Evolutionary conservation across 2,113 vertebrate species (phyloP), one percentile per base, ranked within the genome.

Genomic region (Tonatia bakeri): DNA sequence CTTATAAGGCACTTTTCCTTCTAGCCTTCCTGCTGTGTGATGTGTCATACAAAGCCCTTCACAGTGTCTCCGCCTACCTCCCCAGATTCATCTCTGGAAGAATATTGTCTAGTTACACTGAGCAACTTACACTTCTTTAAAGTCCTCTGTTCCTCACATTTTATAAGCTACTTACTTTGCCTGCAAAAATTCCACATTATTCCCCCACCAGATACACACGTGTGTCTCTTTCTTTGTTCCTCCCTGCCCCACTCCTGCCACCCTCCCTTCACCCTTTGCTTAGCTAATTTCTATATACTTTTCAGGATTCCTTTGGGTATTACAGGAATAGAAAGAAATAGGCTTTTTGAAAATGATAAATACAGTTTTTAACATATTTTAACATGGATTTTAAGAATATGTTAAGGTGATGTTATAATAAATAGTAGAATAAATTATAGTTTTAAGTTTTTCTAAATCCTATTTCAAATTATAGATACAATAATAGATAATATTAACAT

Each of bases 331-430:
- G 26, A 43, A 91, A 65, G 26, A 85, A 70, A 61, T 26, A 31
- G 0, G 4, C 33, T 54, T 81, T 87, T n/a, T 59, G 15, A 65
- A 22, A 47, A 70, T 75, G 24, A 43, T 83, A 79, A 87, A 61
- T 73, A 87, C 36, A 56, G 3, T 96, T 84, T 79, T 93, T 26
- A 50, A 89, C 15, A 83, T 61, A 50, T 67, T 90, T 95, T 82
- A 77, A 79, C 77, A 70, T 43, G n/a, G 19, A 65, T 85, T 91
- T 92, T 43, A 92, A 72, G 19, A 97, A 96, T 91, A 76, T 79
- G 61, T 69, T 85, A 91, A 59, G 28, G 13, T 88, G 80, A 91
- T 31, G 61, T 80, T 47, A 7, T 45, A 69, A 84, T 59, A 77
- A 94, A 43, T 75, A 61, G 75, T 36, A 87, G 14, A n/a, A 52